Evolutionary conservation across 2,888 invertebrate species (phyloP).

Genomic region (Sesamia inferens): DNA sequence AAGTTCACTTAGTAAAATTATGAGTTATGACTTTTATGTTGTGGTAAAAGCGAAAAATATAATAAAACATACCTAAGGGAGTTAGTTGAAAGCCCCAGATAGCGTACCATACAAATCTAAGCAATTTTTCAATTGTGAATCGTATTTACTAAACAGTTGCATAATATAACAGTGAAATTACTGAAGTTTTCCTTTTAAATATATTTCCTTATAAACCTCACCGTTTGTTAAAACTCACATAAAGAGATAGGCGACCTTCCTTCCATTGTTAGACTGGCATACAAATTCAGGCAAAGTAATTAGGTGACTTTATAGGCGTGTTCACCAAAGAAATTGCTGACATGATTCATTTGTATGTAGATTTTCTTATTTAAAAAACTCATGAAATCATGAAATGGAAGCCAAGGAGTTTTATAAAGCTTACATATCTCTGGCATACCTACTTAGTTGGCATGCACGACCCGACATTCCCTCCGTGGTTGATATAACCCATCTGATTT

Average conservation of each 20-base stretch:
- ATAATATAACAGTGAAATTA: constrained; percentile 24
- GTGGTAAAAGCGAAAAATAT: constrained; percentile 1
- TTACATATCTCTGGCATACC: constrained; percentile 39
- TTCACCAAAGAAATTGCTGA: constrained; percentile 52
- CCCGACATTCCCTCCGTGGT: constrained; percentile 44
- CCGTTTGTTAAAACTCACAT: constrained; percentile 45
- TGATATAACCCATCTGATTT: constrained; percentile 51
- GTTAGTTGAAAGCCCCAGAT: constrained; percentile 12
- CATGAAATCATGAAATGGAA: constrained; percentile 33
- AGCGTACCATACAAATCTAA: constrained; percentile 5
- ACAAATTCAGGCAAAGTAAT: constrained; percentile 52
- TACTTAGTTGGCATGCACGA: constrained; percentile 33
- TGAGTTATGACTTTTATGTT: constrained; percentile 4
- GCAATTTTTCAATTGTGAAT: constrained; percentile 23
- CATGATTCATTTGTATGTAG: constrained; percentile 54
- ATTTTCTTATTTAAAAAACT: constrained; percentile 34
- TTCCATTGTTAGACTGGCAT: constrained; percentile 43
- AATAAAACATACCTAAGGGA: constrained; percentile 4
- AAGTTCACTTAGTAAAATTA: constrained; percentile 32
- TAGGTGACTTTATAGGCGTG: constrained; percentile 51
- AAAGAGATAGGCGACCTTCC: constrained; percentile 51
- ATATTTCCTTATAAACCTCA: constrained; percentile 31
- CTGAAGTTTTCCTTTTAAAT: constrained; percentile 41
- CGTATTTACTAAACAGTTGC: constrained; percentile 29
- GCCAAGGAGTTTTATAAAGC: constrained; percentile 34